Percentiles rank a stretch among this genome's conserved stretches.
phyloP scores from a whole-genome alignment of 1,140 invertebrate genomes.

The Drosophila ercepeae region DNA sequence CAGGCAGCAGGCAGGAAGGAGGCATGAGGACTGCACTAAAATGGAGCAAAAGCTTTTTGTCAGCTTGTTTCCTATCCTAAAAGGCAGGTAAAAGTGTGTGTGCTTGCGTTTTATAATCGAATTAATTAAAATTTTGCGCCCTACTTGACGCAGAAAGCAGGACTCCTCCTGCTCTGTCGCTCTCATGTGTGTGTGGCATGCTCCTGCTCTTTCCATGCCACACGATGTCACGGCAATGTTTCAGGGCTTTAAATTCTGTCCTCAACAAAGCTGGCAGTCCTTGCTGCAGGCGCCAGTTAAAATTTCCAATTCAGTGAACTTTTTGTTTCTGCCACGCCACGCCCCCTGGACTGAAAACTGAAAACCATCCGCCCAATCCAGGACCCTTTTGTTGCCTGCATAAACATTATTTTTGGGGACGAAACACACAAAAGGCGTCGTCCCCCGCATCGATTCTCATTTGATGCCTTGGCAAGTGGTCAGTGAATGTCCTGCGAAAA shows the following conservation, averaged over 20 bases:
- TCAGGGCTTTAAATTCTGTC: slow-evolving; percentile 24
- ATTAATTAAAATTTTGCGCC: slow-evolving; percentile 79
- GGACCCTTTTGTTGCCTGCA: slow-evolving; percentile 40
- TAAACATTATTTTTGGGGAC: slow-evolving; percentile 58
- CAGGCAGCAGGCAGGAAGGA: too few relatives aligned
- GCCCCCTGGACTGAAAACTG: slow-evolving; percentile 7
- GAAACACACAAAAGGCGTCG: slow-evolving; percentile 36
- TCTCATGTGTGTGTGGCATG: neutral
- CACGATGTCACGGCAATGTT: neutral
- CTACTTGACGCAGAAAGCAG: slow-evolving; percentile 42
- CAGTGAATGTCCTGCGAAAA: slow-evolving; percentile 43
- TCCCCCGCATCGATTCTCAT: slow-evolving; percentile 23
- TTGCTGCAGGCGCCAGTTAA: slow-evolving; percentile 33
- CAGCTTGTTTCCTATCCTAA: slow-evolving; percentile 10
- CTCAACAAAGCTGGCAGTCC: slow-evolving; percentile 12
- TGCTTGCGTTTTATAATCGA: slow-evolving; percentile 74
- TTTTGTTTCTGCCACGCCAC: slow-evolving; percentile 66
- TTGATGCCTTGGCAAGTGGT: slow-evolving; percentile 20
- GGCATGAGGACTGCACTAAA: too few relatives aligned
- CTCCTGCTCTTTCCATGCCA: slow-evolving; percentile 1
- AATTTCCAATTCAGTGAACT: slow-evolving; percentile 81
- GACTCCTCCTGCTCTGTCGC: slow-evolving; percentile 7
- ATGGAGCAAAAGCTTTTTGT: slow-evolving; percentile 74
- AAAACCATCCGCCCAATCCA: neutral
- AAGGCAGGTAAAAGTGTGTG: slow-evolving; percentile 2